Percentiles rank a stretch among this genome's conserved stretches.
Conservation (phyloP, 2,113 vertebrate genomes). For the Apistogramma diplotaenia region DNA sequence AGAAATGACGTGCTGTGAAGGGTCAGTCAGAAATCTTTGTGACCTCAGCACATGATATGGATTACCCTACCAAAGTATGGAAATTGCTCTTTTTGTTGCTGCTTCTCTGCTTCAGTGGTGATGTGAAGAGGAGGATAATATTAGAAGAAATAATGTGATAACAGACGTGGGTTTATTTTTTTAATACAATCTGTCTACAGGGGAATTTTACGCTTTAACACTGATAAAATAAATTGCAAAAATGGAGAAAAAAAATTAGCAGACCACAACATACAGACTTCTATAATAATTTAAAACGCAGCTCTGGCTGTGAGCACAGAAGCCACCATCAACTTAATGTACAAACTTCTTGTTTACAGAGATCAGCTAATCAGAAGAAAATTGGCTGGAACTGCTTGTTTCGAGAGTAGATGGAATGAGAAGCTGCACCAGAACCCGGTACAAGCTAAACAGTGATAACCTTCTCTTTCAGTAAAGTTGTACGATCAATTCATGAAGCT, state of each 20-base stretch:
- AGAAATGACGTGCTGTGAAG: slow-evolving; percentile 23
- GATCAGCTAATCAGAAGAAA: not conserved
- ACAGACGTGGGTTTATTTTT: not conserved
- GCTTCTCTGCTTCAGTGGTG: not conserved
- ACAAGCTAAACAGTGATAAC: not conserved
- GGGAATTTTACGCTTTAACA: not conserved
- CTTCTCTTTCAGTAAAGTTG: not conserved
- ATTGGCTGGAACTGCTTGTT: not conserved
- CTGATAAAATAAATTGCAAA: not conserved
- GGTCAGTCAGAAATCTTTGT: slow-evolving; percentile 36
- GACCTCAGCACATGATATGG: slow-evolving; percentile 27
- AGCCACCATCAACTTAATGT: not conserved
- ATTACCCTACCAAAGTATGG: not conserved
- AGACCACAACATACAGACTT: not conserved
- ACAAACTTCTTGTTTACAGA: not conserved
- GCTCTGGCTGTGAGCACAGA: not conserved
- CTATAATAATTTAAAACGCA: not conserved
- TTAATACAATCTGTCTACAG: not conserved
- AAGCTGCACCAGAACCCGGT: not conserved
- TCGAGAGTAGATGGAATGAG: too few species aligned
- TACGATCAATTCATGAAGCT: not conserved
- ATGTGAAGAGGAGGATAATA: not conserved
- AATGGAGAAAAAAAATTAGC: not conserved
- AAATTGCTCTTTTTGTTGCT: not conserved
- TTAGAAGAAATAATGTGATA: not conserved